Conservation (phyloP, 2,797 vertebrate genomes). For the Propithecus deckenii region DNA sequence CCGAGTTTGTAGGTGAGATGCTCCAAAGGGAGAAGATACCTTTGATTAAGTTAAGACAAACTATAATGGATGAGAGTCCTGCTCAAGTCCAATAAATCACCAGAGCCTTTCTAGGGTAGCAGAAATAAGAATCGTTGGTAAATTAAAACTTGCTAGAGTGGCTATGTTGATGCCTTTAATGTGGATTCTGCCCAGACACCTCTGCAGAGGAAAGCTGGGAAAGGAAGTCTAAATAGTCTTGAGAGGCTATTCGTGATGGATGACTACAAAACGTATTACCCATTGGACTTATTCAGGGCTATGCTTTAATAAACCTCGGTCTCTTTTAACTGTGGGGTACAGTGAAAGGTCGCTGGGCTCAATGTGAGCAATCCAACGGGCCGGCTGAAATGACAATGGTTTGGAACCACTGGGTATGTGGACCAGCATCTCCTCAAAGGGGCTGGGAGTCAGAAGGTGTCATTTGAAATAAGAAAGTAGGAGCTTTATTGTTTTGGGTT, state of each 20-base stretch:
- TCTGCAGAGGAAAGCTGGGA: background rate
- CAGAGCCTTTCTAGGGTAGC: slow-evolving; percentile 52
- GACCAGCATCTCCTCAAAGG: background rate
- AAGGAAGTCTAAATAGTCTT: background rate
- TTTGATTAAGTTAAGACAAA: slow-evolving; percentile 79
- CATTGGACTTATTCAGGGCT: background rate
- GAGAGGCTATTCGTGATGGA: slow-evolving; percentile 26
- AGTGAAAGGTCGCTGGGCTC: background rate
- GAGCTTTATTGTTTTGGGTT: slow-evolving; percentile 45
- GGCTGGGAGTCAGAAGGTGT: background rate
- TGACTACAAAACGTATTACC: background rate
- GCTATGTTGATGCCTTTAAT: slow-evolving; percentile 47
- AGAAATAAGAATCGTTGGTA: slow-evolving; percentile 62
- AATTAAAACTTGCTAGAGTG: slow-evolving; percentile 67
- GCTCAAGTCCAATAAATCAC: slow-evolving; percentile 77
- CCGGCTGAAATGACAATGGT: background rate
- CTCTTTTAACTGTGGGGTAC: background rate
- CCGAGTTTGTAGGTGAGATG: slow-evolving; percentile 61
- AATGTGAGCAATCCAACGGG: background rate
- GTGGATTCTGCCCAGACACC: background rate
- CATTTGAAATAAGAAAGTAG: slow-evolving; percentile 3
- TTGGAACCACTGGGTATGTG: background rate
- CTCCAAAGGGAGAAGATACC: slow-evolving; percentile 70
- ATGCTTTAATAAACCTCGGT: background rate
- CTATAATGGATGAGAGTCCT: slow-evolving; percentile 73